Base-by-base conservation (phyloP, 2,888 invertebrate genomes). In the Drosophila prostipennis region DNA sequence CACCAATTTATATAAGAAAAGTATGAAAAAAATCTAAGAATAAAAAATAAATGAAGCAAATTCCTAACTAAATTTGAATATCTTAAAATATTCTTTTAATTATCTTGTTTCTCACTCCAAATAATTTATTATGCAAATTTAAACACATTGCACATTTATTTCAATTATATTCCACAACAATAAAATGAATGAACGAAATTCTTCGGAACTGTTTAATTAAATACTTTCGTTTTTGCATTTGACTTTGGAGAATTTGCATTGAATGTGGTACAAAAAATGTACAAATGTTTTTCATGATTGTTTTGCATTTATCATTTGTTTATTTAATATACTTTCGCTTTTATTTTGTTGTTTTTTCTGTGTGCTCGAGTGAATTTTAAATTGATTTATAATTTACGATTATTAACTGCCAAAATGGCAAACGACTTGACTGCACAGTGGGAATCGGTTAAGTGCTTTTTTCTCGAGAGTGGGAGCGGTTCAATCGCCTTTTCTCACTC, bases 241-340 rank as follows among this genome's bases (percentile, higher is more conserved):
- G 42, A 13, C 13, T 29, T 55, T 32, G 37, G 36, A 36, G 55
- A 58, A 56, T 64, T 60, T 51, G 16, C 49, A 52, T 65, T 61
- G 55, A 61, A 46, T 48, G 45, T 64, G 37, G 29, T 8, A 49
- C 36, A 51, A 13, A 45, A 45, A 43, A 23, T 23, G 32, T 19
- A 10, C 16, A 34, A 42, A 42, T 14, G 14, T 26, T 40, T 40
- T 52, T 37, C 42, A 39, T 42, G 19, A 16, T n/a, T 51, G 51
- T 29, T 64, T 49, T 52, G 46, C 54, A 29, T 54, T 42, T 45
- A 60, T 71, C 49, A 60, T 56, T 59, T 26, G 49, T 61, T 46
- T 42, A 42, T 48, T 72, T 73, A 63, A 73, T 64, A 57, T 68
- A 81, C 80, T 81, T 81, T 81, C 81, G 81, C 79, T 84, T 81